Conservation (phyloP, 2,113 vertebrate genomes). For the Amphiprion percula region DNA sequence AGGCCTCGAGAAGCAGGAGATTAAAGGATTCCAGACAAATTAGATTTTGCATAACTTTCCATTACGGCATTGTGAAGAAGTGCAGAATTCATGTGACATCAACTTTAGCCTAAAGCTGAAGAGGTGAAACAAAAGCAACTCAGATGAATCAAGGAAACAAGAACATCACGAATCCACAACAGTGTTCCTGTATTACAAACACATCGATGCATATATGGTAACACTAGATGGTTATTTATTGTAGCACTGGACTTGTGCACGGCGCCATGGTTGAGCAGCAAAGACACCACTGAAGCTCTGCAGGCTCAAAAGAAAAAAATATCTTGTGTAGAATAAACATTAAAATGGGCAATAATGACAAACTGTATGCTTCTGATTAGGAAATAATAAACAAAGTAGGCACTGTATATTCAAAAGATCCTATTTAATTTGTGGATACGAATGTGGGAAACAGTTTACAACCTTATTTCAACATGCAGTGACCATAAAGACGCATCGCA, state of each 20-base stretch:
- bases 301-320: constrained; percentile 3
- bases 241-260: not conserved
- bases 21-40: constrained; percentile 48
- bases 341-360: not conserved
- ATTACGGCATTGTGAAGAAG: constrained; percentile 57
- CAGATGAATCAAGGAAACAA: constrained; percentile 11
- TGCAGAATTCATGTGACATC: constrained; percentile 24
- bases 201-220: not conserved
- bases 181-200: not conserved
- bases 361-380: not conserved
- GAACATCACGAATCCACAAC: constrained; percentile 13
- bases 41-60: constrained; percentile 64
- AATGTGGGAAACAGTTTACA: constrained; percentile 79
- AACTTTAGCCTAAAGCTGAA: constrained; percentile 33
- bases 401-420: constrained; percentile 65
- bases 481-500: constrained; percentile 71
- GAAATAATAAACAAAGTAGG: not conserved
- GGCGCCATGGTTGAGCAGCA: not conserved
- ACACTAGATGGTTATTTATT: not conserved
- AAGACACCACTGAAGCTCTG: not conserved
- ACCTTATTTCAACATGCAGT: constrained; percentile 82
- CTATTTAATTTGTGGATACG: constrained; percentile 83
- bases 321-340: constrained; percentile 19
- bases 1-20: not conserved
- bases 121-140: constrained; percentile 41